A percentile compares a stretch with the other conserved stretches of the same genome.
These are phyloP conservation scores for Netelia inedita DNA, from an alignment of 2,888 invertebrate genomes.

Conservation along the genomic window DNA sequence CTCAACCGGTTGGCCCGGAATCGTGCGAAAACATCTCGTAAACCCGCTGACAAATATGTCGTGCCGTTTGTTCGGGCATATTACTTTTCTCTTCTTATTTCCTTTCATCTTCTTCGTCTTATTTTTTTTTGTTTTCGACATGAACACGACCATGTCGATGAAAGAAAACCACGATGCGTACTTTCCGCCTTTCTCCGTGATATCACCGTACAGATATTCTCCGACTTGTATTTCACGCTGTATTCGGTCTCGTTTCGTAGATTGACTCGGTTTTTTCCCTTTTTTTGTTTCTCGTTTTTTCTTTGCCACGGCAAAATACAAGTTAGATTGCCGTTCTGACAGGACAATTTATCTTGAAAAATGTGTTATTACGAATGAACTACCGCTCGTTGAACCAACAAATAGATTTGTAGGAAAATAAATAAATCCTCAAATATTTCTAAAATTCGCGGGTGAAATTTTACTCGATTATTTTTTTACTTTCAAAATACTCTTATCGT, in stretches of 20 bases:
- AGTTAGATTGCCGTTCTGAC: too few species aligned
- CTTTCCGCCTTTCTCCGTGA: conserved; percentile 5
- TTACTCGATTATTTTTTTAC: neutral
- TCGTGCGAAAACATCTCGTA: conserved; percentile 9
- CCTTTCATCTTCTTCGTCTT: neutral
- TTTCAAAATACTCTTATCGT: neutral
- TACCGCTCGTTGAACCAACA: too few species aligned
- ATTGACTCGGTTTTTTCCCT: neutral
- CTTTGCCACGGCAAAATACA: too few species aligned
- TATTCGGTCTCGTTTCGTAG: neutral
- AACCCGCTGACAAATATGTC: conserved; percentile 17
- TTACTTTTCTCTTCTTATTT: too few species aligned
- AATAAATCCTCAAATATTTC: too few species aligned
- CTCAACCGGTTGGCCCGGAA: conserved; percentile 13
- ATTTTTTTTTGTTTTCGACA: neutral
- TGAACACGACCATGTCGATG: neutral
- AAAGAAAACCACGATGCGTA: neutral
- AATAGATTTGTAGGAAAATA: too few species aligned
- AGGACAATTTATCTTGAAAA: too few species aligned
- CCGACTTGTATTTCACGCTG: neutral
- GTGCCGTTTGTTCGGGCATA: neutral
- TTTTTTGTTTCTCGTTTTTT: too few species aligned
- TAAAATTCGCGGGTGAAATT: neutral
- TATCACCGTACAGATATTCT: neutral
- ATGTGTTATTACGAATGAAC: too few species aligned